Percentiles rank a stretch among this genome's conserved stretches.
Evolutionary conservation across 64 coral and sea anemone species (phyloP).

Genomic region (Pocillopora damicornis): DNA sequence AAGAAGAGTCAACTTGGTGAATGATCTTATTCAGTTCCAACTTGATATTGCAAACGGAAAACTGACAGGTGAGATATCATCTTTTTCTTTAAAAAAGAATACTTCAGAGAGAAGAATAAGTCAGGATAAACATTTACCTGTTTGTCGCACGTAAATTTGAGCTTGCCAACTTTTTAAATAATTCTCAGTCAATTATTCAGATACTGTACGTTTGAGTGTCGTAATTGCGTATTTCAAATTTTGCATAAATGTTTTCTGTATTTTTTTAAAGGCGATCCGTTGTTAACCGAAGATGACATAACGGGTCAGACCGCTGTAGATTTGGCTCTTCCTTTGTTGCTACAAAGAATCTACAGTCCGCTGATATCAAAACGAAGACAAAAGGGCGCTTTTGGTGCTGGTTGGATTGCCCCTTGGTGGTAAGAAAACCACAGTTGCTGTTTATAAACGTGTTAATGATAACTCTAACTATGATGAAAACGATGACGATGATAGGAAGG

Average conservation of each 20-base stretch:
- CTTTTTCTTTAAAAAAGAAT: neutral
- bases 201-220: neutral
- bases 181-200: no score
- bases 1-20: conserved; percentile 61
- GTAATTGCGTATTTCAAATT: neutral
- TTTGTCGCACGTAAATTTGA: neutral
- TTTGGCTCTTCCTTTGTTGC: conserved; percentile 9
- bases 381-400: conserved; percentile 62
- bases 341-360: conserved; percentile 59
- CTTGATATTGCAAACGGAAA: conserved; percentile 74
- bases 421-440: neutral
- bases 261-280: conserved; percentile 33
- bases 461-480: neutral
- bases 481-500: no score
- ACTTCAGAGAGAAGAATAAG: neutral
- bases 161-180: neutral
- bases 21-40: conserved; percentile 67
- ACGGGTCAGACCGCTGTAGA: conserved; percentile 6
- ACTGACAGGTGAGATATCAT: conserved; percentile 39
- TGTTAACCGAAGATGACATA: conserved; percentile 51
- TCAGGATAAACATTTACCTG: neutral
- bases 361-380: conserved; percentile 49
- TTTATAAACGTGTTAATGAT: neutral
- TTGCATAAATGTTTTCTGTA: no score
- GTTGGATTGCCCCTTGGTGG: conserved; percentile 84